phyloP scores from a whole-genome alignment of 2,113 vertebrate genomes.

The Gymnocephalus cernua region DNA sequence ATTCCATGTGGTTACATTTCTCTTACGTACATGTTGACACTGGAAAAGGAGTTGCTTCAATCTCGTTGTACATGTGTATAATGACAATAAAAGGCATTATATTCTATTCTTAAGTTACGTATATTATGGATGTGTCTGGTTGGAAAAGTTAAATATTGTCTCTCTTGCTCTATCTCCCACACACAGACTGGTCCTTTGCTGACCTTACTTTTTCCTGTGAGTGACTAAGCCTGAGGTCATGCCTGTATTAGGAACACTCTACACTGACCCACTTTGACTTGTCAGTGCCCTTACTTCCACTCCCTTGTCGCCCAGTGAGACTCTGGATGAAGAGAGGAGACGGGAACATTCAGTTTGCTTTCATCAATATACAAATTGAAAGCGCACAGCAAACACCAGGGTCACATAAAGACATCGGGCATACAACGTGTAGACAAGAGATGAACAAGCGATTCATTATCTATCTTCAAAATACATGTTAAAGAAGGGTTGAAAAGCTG shows the following conservation, averaged over 20 bases:
- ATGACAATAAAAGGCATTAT: too few species aligned
- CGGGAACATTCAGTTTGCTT: slow-evolving; percentile 8
- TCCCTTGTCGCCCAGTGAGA: slow-evolving; percentile 6
- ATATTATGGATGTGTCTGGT: neutral
- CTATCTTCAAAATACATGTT: neutral
- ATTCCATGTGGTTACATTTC: too few species aligned
- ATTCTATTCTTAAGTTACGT: neutral
- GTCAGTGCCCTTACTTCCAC: slow-evolving; percentile 28
- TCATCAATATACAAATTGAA: slow-evolving; percentile 14
- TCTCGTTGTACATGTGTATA: too few species aligned
- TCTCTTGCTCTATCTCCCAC: neutral
- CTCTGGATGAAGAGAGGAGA: neutral
- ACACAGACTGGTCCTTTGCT: slow-evolving; percentile 6
- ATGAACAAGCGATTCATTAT: too few species aligned
- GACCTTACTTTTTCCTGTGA: slow-evolving; percentile 11
- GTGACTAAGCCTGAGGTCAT: slow-evolving; percentile 24
- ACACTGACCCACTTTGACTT: slow-evolving; percentile 49
- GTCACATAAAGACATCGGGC: slow-evolving; percentile 2
- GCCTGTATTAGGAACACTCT: slow-evolving; percentile 8
- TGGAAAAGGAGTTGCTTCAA: too few species aligned
- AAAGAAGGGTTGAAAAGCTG: neutral
- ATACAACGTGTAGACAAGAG: neutral
- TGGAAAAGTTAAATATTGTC: neutral
- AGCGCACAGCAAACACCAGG: neutral
- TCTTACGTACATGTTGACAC: too few species aligned